These are phyloP conservation scores for Pollenia griseotomentosa DNA, from an alignment of 2,888 invertebrate genomes.

Conservation along the genomic window DNA sequence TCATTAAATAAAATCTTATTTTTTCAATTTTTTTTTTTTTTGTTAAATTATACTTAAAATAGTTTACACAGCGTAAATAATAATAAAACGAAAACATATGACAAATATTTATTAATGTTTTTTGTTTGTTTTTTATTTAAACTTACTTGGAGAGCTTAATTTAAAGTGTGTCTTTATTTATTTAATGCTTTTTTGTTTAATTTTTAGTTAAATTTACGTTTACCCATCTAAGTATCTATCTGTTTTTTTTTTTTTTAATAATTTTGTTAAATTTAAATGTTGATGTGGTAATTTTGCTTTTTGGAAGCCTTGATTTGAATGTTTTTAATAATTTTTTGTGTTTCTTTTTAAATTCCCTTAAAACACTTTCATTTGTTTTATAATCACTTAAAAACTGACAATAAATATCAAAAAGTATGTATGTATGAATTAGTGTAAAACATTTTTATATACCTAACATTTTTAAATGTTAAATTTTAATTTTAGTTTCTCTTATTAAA, in stretches of 20 bases:
- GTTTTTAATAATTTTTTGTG: conserved; percentile 34
- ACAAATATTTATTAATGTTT: conserved; percentile 60
- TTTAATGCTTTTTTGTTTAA: conserved; percentile 35
- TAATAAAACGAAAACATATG: conserved; percentile 65
- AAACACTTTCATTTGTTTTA: conserved; percentile 12
- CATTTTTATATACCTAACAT: conserved; percentile 38
- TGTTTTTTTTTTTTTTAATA: conserved; percentile 13
- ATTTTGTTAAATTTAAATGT: conserved; percentile 45
- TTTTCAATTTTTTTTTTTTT: conserved; percentile 44
- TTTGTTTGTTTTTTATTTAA: conserved; percentile 52
- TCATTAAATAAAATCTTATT: conserved; percentile 72
- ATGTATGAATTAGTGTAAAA: conserved; percentile 46
- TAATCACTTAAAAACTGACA: conserved; percentile 54
- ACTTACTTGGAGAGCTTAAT: conserved; percentile 58
- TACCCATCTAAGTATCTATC: conserved; percentile 38
- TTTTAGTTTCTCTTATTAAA: conserved; percentile 52
- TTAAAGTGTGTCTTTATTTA: conserved; percentile 62
- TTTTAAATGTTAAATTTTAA: conserved; percentile 42
- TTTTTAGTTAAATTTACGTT: conserved; percentile 33
- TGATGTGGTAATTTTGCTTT: conserved; percentile 51
- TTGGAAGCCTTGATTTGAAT: conserved; percentile 69
- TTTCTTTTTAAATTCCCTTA: conserved; percentile 36
- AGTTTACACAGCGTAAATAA: conserved; percentile 72
- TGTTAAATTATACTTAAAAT: conserved; percentile 68
- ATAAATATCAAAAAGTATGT: conserved; percentile 60